Base-by-base conservation (phyloP, 2,113 vertebrate species). In the Ciconia maguari region DNA sequence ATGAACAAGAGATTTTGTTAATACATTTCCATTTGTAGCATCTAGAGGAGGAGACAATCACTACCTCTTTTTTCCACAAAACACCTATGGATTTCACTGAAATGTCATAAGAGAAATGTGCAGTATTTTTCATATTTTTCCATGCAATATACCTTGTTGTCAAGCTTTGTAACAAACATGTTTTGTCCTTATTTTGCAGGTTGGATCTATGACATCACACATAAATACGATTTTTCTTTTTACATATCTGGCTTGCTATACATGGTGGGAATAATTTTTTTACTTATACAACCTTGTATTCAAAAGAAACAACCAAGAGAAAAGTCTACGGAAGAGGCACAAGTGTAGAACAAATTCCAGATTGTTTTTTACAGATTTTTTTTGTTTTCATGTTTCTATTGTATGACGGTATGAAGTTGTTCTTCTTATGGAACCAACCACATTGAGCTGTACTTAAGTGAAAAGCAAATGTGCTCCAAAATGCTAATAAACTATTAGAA, bases 141-240 rank as follows among this genome's bases (percentile, higher is more conserved):
- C 41, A 13, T 29, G 46, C n/a, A 80, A 15, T 62, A 36, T 82
- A 24, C 32, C 54, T 66, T 87, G 62, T 79, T 77, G 58, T 82
- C 22, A n/a, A 66, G 41, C 7, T 22, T 75, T 88, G 46, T 87
- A 80, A 92, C 95, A 49, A 96, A 60, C 57, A 16, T 62, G 20
- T 78, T 86, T 52, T 89, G 54, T 96, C 93, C 68, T 97, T 98
- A 55, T 96, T 97, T 98, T 97, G n/a, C 93, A 98, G 98, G 98
- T 78, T 99, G 98, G 98, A 98, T 99, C 96, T 98, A 98, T 57
- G 98, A 99, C 96, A 97, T 98, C 96, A 98, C 98, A 70, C 94
- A 98, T 75, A 99, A 98, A 87, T 99, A 99, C 0, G 98, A 98
- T 49, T 98, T 98, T 96, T 98, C 98, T 90, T 98, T 98, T 97